phyloP scores from a whole-genome alignment of 2,113 vertebrate genomes.

The Cyprinodon variegatus region DNA sequence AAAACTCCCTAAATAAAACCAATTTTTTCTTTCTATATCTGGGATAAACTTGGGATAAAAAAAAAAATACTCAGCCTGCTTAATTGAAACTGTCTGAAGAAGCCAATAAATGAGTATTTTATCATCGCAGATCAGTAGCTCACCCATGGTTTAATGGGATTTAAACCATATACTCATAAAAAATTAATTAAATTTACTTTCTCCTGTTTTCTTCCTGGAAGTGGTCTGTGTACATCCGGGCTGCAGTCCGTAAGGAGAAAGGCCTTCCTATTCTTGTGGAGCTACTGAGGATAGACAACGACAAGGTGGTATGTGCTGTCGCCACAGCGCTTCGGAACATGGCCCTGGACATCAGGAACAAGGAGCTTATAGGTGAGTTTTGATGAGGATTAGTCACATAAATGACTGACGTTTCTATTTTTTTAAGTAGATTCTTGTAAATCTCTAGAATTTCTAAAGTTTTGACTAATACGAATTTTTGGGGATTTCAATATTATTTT shows the following conservation, averaged over 20 bases:
- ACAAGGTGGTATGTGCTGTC: constrained; percentile 97
- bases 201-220: constrained; percentile 54
- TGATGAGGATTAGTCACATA: not conserved
- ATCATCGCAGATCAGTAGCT: not conserved
- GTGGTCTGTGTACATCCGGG: constrained; percentile 98
- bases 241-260: constrained; percentile 97
- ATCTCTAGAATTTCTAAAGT: not conserved
- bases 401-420: constrained; percentile 7
- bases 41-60: not conserved
- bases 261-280: constrained; percentile 97
- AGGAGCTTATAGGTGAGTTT: constrained; percentile 95
- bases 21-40: not conserved
- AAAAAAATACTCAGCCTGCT: not conserved
- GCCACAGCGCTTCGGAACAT: constrained; percentile 98
- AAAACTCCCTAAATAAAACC: constrained; percentile 21
- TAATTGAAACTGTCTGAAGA: not conserved
- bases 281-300: constrained; percentile 97
- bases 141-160: too few species aligned
- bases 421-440: not conserved
- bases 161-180: not conserved
- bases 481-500: not conserved
- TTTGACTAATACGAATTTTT: not conserved
- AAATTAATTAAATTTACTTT: not conserved
- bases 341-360: constrained; percentile 98
- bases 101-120: not conserved